Percentiles rank a stretch among this genome's conserved stretches.
phyloP scores from a whole-genome alignment of 2,797 vertebrate genomes.

The Podarcis siculus region DNA sequence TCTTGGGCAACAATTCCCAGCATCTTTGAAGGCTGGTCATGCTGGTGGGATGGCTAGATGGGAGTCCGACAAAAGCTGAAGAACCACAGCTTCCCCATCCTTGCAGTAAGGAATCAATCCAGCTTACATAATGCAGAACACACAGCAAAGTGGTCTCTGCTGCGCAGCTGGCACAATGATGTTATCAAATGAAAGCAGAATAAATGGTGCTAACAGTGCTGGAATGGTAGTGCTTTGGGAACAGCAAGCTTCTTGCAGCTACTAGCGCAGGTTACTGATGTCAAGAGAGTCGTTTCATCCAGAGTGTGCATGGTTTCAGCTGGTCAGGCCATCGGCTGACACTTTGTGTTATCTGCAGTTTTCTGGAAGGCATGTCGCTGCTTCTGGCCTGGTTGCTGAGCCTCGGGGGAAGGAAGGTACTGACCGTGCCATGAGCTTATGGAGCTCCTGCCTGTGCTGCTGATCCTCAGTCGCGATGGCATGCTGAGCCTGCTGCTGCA shows the following conservation, averaged over 20 bases:
- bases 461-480: slow-evolving; percentile 94
- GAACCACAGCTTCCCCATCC: background rate
- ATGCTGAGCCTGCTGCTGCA: slow-evolving; percentile 96
- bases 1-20: too few species aligned
- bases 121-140: background rate
- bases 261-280: background rate
- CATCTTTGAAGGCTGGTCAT: too few species aligned
- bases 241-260: too few species aligned
- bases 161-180: background rate
- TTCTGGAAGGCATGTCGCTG: background rate
- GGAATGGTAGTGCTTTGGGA: too few species aligned
- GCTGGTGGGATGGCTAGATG: too few species aligned
- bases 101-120: background rate
- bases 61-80: background rate
- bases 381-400: background rate
- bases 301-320: background rate
- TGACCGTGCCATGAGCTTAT: slow-evolving; percentile 98
- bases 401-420: slow-evolving; percentile 32
- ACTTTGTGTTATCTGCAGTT: background rate
- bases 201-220: too few species aligned
- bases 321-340: background rate
- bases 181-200: background rate
- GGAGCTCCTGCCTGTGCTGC: slow-evolving; percentile 95
- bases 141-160: background rate
- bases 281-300: background rate